A percentile compares a stretch with the other conserved stretches of the same genome.
Conservation (phyloP, 2,797 vertebrate genomes). For the Corythornis leucogaster region DNA sequence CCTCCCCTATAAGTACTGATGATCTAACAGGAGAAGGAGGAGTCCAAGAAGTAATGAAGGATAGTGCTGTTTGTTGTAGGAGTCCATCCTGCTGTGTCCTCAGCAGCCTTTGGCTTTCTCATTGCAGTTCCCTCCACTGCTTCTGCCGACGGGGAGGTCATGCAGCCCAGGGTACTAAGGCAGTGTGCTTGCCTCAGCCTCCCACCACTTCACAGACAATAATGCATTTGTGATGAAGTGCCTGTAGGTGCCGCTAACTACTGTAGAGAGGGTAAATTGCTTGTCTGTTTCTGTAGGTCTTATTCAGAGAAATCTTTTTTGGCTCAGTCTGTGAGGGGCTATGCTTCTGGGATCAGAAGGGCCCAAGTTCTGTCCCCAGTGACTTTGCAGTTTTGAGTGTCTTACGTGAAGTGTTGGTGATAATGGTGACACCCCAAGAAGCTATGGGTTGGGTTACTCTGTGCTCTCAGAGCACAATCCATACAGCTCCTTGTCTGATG, state of each 20-base stretch:
- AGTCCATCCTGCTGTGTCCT: background rate
- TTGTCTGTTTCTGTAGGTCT: background rate
- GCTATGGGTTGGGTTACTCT: background rate
- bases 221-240: background rate
- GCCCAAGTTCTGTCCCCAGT: background rate
- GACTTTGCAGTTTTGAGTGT: background rate
- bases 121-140: background rate
- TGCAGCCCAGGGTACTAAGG: background rate
- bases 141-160: background rate
- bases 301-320: background rate
- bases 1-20: fast-evolving
- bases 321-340: background rate
- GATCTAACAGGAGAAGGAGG: too few relatives aligned
- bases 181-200: background rate
- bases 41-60: background rate
- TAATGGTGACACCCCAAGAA: background rate
- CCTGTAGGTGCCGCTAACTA: background rate
- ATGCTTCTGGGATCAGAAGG: background rate
- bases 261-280: background rate
- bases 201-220: background rate
- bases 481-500: background rate
- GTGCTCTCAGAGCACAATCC: background rate
- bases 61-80: background rate
- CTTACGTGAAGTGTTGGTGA: background rate
- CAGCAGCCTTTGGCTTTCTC: background rate